Conservation (phyloP, 2,888 invertebrate species). For the Zaprionus obscuricornis region DNA sequence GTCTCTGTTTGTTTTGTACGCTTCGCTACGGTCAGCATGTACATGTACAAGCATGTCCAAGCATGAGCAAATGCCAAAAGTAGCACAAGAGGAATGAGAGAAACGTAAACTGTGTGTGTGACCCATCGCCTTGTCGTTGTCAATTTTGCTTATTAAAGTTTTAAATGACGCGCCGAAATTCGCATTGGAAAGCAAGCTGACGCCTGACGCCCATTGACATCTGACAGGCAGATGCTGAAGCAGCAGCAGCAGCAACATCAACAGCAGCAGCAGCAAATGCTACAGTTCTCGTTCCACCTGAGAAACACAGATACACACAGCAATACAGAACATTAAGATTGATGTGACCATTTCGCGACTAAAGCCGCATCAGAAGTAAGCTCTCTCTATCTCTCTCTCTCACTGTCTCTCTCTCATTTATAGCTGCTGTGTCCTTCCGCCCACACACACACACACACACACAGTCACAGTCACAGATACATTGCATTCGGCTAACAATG, state of each 20-base stretch:
- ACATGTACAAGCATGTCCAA: neutral
- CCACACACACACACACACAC: neutral
- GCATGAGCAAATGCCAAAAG: too few relatives aligned
- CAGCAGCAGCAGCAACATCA: conserved; percentile 1
- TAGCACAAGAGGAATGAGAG: too few relatives aligned
- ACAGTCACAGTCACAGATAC: conserved; percentile 28
- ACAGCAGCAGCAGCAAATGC: neutral
- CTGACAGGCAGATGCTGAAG: conserved; percentile 47
- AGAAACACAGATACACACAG: too few relatives aligned
- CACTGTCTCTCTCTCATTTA: conserved; percentile 18
- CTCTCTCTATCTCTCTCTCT: conserved; percentile 9
- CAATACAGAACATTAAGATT: conserved; percentile 70
- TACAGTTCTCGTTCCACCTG: conserved; percentile 44
- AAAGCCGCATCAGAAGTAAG: conserved; percentile 20
- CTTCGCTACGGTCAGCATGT: neutral
- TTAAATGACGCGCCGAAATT: conserved; percentile 76
- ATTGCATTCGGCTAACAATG: conserved; percentile 61
- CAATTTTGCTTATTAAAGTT: conserved; percentile 75
- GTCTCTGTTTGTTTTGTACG: too few relatives aligned
- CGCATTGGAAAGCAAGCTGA: too few relatives aligned
- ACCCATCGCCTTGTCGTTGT: conserved; percentile 54
- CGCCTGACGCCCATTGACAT: conserved; percentile 65
- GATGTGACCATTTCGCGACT: conserved; percentile 64
- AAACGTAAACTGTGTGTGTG: neutral
- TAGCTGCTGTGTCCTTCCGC: neutral